Evolutionary conservation across 2,113 vertebrate species (phyloP), one percentile per base, ranked within the genome.

Genomic region (Nyctereutes procyonoides): DNA sequence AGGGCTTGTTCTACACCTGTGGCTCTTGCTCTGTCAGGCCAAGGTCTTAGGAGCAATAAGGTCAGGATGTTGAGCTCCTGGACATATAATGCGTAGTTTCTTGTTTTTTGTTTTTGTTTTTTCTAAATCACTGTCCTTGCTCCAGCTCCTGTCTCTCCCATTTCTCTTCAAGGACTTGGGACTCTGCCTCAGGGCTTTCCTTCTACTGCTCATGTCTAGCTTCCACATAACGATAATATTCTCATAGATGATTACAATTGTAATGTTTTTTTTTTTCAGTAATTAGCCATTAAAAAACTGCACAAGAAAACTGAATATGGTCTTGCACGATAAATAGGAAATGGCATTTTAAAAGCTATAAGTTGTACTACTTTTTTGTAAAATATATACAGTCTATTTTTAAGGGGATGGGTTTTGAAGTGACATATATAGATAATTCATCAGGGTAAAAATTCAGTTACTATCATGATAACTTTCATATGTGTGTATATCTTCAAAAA

Each of bases 271-370:
- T 95, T 98, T 95, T 60, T 93, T 97, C 76, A 93, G 81, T 97
- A 98, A 98, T 98, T 98, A 98, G 82, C 88, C 96, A 98, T 98
- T 98, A 97, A 79, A 96, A 96, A 53, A 63, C 67, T 92, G 62
- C 60, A 95, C 96, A 96, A 94, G 96, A 98, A 98, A 96, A 96
- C 93, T 73, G 69, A 97, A 95, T 95, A 69, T 43, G n/a, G 30
- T 62, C 93, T 97, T 98, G 88, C 95, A 93, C 93, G 90, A 97
- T 95, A 98, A 98, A 95, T 85, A 96, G 92, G 84, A 98, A 97
- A 90, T 82, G 85, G 92, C 83, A 94, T 97, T 95, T 98, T 87
- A 91, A 96, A 94, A 92, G 93, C 35, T 90, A 12, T 96, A 93
- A 95, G 90, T 89, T 96, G 80, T 88, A 98, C 90, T 97, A 96